A percentile compares a stretch with the other conserved stretches of the same genome.
Conservation (phyloP, 2,888 invertebrate species). For the Dolomedes plantarius region DNA sequence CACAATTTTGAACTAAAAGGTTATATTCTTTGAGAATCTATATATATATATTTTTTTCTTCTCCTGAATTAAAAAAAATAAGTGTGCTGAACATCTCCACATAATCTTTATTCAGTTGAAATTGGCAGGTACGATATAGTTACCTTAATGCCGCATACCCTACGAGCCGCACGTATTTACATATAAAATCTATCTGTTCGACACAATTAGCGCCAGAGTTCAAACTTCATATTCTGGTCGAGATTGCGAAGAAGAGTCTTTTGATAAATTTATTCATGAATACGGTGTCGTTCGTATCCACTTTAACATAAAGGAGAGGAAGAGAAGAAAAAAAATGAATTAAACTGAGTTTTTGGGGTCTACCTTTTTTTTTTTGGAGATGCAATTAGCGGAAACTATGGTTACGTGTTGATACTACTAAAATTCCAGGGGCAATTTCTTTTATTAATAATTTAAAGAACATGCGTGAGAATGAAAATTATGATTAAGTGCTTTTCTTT, state of each 20-base stretch:
- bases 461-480: background rate
- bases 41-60: no score
- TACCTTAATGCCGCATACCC: no score
- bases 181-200: no score
- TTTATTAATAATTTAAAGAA: conserved; percentile 21
- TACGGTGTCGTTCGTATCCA: conserved; percentile 14
- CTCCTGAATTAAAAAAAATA: no score
- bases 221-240: background rate
- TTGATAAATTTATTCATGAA: conserved; percentile 27
- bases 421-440: conserved; percentile 8
- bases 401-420: conserved; percentile 21
- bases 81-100: no score
- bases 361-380: background rate
- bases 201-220: no score
- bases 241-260: background rate
- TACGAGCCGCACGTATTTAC: no score
- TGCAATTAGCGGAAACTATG: conserved; percentile 12
- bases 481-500: background rate
- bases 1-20: no score
- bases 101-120: no score
- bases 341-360: background rate
- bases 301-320: background rate
- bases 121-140: no score
- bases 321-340: conserved; percentile 8
- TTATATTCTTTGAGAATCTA: no score